Evolutionary conservation across 2,797 vertebrate species (phyloP).

Genomic region (Acridotheres tristis): DNA sequence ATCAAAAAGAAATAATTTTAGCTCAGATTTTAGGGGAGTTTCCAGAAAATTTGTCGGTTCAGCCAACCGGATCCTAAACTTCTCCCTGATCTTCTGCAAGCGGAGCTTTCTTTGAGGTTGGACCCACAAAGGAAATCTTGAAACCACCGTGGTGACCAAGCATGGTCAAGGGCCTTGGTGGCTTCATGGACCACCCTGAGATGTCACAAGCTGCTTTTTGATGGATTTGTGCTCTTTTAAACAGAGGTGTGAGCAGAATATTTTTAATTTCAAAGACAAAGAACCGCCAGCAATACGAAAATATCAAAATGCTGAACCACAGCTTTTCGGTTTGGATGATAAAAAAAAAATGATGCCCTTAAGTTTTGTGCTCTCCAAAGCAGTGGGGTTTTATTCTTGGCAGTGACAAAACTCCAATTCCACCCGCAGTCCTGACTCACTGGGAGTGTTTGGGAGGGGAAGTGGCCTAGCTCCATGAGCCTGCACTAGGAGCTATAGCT

Average conservation of each 20-base stretch:
- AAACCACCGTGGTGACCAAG: neutral
- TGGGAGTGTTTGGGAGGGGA: conserved; percentile 40
- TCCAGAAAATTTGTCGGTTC: conserved; percentile 60
- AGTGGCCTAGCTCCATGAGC: conserved; percentile 42
- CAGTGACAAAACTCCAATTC: conserved; percentile 32
- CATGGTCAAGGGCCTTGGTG: neutral
- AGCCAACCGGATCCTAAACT: conserved; percentile 42
- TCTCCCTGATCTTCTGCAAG: neutral
- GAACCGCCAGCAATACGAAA: neutral
- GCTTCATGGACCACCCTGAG: neutral
- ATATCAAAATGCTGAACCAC: neutral
- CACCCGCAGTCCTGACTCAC: conserved; percentile 68
- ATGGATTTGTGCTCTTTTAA: neutral
- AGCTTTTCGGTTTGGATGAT: neutral
- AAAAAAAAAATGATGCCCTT: neutral
- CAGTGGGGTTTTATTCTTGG: conserved; percentile 37
- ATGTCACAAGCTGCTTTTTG: neutral
- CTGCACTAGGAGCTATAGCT: conserved; percentile 22
- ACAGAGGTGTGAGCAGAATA: neutral
- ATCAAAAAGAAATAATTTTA: conserved; percentile 58
- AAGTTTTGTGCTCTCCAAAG: conserved; percentile 22
- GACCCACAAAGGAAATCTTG: neutral
- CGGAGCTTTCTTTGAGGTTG: neutral
- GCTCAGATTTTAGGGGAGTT: conserved; percentile 59
- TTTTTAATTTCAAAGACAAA: neutral